Evolutionary conservation across 2,888 invertebrate genomes (phyloP).

Genomic region (Nasonia oneida): DNA sequence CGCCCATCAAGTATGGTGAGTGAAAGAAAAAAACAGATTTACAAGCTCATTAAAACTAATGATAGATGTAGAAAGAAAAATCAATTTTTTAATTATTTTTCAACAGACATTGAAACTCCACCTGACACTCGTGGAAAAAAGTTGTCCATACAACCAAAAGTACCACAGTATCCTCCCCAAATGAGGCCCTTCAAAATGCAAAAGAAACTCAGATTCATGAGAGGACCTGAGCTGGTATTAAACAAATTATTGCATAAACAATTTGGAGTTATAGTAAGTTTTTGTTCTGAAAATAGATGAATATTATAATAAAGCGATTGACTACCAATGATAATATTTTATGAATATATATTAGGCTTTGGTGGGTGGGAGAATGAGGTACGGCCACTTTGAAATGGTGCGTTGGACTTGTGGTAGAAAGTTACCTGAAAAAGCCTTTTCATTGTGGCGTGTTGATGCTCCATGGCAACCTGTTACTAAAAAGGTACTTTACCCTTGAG

Average conservation of each 20-base stretch:
- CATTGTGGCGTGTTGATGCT: conserved; percentile 95
- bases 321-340: not conserved
- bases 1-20: conserved; percentile 84
- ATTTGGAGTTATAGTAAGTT: conserved; percentile 93
- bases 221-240: conserved; percentile 94
- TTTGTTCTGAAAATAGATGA: conserved; percentile 12
- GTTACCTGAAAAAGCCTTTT: conserved; percentile 93
- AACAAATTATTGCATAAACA: conserved; percentile 93
- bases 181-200: conserved; percentile 91
- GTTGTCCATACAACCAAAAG: conserved; percentile 86
- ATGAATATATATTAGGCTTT: conserved; percentile 82
- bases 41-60: not conserved
- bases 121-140: conserved; percentile 83
- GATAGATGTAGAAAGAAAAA: not conserved
- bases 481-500: conserved; percentile 80
- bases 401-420: conserved; percentile 88
- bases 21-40: conserved; percentile 59
- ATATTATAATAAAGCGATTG: not conserved
- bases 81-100: conserved; percentile 30
- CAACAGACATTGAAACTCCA: conserved; percentile 71
- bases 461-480: conserved; percentile 98
- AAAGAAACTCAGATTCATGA: conserved; percentile 90
- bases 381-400: conserved; percentile 94
- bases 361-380: conserved; percentile 89
- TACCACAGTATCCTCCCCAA: conserved; percentile 85